Percentiles rank a stretch among this genome's conserved stretches.
Conservation (phyloP, 30 jellyfish, hydroid and myxozoan species). For the Pelagia noctiluca region DNA sequence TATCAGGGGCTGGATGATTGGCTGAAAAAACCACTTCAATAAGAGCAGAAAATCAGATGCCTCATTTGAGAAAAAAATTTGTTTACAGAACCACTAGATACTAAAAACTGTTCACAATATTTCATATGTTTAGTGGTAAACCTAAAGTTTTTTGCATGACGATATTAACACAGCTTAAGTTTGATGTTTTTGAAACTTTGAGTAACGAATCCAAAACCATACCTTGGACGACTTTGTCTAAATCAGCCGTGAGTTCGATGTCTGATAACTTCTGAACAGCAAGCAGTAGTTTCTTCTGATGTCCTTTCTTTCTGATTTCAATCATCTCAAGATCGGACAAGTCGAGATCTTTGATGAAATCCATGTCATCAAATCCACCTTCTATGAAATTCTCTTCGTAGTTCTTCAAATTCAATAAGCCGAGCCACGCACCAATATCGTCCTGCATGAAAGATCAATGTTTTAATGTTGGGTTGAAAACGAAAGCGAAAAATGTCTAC, state of each 20-base stretch:
- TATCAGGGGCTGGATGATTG: too few relatives aligned
- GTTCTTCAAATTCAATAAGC: constrained; percentile 55
- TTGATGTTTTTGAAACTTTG: neutral
- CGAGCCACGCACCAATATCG: constrained; percentile 90
- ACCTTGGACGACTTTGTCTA: constrained; percentile 91
- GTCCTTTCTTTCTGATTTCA: constrained; percentile 92
- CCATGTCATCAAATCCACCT: constrained; percentile 99
- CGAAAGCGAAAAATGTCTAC: too few relatives aligned
- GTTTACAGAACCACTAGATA: too few relatives aligned
- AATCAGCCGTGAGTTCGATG: constrained; percentile 91
- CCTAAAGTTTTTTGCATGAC: too few relatives aligned
- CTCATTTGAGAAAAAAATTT: too few relatives aligned
- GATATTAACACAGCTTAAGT: neutral
- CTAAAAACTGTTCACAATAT: too few relatives aligned
- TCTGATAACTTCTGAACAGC: constrained; percentile 95
- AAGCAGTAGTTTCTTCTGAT: constrained; percentile 83
- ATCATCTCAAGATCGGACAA: constrained; percentile 92
- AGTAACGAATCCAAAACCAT: neutral
- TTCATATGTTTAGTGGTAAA: too few relatives aligned
- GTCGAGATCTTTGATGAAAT: constrained; percentile 95
- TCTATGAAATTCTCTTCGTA: constrained; percentile 95
- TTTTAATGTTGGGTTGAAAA: too few relatives aligned
- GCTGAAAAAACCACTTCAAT: too few relatives aligned
- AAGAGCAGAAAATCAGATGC: too few relatives aligned
- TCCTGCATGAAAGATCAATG: constrained; percentile 42